phyloP scores from a whole-genome alignment of 2,888 invertebrate genomes.

The Scaptomyza tumidula region DNA sequence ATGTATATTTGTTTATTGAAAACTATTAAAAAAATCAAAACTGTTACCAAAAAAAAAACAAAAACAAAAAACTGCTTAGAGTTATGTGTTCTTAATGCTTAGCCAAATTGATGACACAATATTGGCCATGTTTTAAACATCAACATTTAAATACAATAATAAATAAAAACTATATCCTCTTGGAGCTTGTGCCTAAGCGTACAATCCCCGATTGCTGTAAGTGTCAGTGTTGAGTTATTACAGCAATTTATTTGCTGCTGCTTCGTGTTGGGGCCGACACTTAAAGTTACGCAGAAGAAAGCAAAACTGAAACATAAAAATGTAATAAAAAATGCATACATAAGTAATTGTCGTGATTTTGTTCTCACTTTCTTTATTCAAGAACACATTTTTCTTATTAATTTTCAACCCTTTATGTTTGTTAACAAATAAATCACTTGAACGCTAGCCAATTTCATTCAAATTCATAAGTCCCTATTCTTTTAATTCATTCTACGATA shows the following conservation, averaged over 20 bases:
- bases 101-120: neutral
- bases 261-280: neutral
- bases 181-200: neutral
- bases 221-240: slow-evolving; percentile 45
- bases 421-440: neutral
- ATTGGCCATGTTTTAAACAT: neutral
- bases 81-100: neutral
- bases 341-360: neutral
- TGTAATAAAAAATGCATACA: neutral
- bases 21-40: neutral
- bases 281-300: neutral
- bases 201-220: slow-evolving; percentile 40
- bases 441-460: no score
- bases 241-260: slow-evolving; percentile 30
- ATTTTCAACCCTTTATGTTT: no score
- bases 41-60: neutral
- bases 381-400: neutral
- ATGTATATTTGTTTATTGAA: neutral
- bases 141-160: slow-evolving; percentile 9
- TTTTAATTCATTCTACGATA: neutral
- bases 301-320: slow-evolving; percentile 2
- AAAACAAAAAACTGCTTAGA: neutral
- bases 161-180: slow-evolving; percentile 19
- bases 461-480: neutral
- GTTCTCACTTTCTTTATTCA: neutral